Base-by-base conservation (phyloP, 2,797 vertebrate species). In the Lacerta agilis region DNA sequence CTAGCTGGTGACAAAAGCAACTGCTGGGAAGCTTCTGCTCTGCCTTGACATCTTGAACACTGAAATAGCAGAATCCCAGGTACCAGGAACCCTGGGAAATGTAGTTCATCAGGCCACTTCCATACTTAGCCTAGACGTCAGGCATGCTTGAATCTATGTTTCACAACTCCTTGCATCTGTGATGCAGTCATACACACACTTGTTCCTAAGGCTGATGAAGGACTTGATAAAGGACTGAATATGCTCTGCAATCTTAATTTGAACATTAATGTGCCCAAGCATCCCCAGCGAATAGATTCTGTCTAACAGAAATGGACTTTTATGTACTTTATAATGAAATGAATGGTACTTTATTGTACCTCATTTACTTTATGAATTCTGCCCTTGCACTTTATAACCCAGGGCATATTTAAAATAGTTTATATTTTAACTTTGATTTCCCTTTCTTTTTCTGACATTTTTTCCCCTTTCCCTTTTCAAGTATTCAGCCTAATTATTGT, bases 391-490 rank as follows among this genome's bases (percentile, higher is more conserved):
- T 69, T 69, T 27, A 69, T 76, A 64, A 76, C 58, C 64, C n/a
- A 73, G 36, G n/a, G 36, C 25, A 43, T 23, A 64, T 73, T 25
- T 45, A 13, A 69, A 55, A n/a, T 5, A 81, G 75, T 45, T 87
- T 55, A 58, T 82, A 36, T 17, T 86, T 89, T 17, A 66, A 8
- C 20, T 79, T 87, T 85, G 36, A 8, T 71, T 89, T 88, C 83
- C 27, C 15, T 23, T 17, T 81, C 1, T 29, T 76, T 67, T 55
- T 90, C 91, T 73, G 3, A 3, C 18, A 67, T 76, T 69, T 66
- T 77, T 67, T 23, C 71, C 33, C 77, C 77, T 10, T 88, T 91
- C 27, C 79, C 82, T 89, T 91, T 94, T 88, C 90, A 27, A 86
- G 13, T 77, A 3, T 29, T 29, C 1, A 85, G 18, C 0, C 84